Base-by-base conservation (phyloP, 1,140 invertebrate genomes). In the Mya arenaria region DNA sequence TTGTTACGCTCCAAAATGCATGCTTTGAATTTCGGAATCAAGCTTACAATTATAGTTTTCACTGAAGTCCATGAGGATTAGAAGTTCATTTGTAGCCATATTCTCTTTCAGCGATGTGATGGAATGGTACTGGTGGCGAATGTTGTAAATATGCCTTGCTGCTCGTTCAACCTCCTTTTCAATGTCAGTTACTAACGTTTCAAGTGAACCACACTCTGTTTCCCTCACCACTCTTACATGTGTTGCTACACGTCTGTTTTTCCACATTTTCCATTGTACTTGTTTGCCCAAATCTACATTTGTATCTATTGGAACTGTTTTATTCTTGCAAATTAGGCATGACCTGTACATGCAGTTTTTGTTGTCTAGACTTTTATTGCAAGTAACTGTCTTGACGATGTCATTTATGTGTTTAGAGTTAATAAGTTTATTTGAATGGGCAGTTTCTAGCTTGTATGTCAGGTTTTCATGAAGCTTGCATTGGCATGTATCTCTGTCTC, bases 401-500 rank as follows among this genome's bases (percentile, higher is more conserved):
- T 6, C 13, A 6, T 66, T 6, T 4, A 66, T 1, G 15, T 69
- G 25, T 10, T 44, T 13, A 48, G 37, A 5, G 1, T 6, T 8
- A 10, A 52, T 69, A 17, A 69, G 23, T 52, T 52, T 34, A 28
- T 62, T 25, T 25, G n/a, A 25, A 30, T 63, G 17, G n/a, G 65
- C 39, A 37, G 30, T 34, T 13, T 55, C 52, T 32, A 13, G 5
- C 37, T 66, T 65, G n/a, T 62, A 69, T 25, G 19, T 36, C 8
- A 6, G 32, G 55, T 81, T 75, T 77, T 81, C 62, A 75, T 79
- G 62, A 23, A 30, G 17, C 39, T 73, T 82, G 34, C 73, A 85
- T 39, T 65, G 32, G 36, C 72, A 85, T 56, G 77, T 84, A n/a
- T 82, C 37, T 58, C 72, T 77, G 15, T 85, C 65, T 52, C 32